Percentiles rank a stretch among this genome's conserved stretches.
Conservation (phyloP, 2,797 vertebrate genomes). For the Mus caroli region DNA sequence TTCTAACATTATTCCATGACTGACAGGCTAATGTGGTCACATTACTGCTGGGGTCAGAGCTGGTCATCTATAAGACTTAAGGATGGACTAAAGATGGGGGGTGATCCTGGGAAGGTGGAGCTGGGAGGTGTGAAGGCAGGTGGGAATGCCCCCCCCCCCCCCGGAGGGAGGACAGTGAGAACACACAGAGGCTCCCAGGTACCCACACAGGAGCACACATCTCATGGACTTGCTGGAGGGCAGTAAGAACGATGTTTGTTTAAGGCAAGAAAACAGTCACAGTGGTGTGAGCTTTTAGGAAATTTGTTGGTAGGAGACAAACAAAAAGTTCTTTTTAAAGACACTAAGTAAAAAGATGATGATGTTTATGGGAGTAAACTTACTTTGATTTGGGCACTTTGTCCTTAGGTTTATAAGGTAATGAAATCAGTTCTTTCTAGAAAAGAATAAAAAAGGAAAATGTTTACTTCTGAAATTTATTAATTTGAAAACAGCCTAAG, state of each 20-base stretch:
- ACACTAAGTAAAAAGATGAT: neutral
- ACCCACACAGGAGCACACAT: neutral
- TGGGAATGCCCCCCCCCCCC: neutral
- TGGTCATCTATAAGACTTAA: neutral
- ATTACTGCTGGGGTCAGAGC: neutral
- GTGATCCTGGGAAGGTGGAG: neutral
- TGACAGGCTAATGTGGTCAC: neutral
- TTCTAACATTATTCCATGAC: neutral
- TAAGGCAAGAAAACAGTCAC: neutral
- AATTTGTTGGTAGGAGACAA: neutral
- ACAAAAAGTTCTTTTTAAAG: neutral
- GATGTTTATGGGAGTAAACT: slow-evolving; percentile 68
- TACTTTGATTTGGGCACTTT: slow-evolving; percentile 74
- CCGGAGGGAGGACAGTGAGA: neutral
- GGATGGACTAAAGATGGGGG: neutral
- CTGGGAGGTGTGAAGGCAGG: neutral
- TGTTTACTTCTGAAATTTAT: slow-evolving; percentile 60
- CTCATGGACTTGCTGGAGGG: neutral
- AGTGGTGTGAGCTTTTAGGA: slow-evolving; percentile 21
- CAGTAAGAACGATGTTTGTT: neutral
- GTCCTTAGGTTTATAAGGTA: slow-evolving; percentile 76
- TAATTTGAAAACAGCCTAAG: slow-evolving; percentile 47
- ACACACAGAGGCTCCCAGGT: neutral
- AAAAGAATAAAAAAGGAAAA: slow-evolving; percentile 51
- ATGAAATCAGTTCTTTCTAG: slow-evolving; percentile 87